Base-by-base conservation (phyloP, 2,113 vertebrate genomes). In the Neolamprologus modestus region DNA sequence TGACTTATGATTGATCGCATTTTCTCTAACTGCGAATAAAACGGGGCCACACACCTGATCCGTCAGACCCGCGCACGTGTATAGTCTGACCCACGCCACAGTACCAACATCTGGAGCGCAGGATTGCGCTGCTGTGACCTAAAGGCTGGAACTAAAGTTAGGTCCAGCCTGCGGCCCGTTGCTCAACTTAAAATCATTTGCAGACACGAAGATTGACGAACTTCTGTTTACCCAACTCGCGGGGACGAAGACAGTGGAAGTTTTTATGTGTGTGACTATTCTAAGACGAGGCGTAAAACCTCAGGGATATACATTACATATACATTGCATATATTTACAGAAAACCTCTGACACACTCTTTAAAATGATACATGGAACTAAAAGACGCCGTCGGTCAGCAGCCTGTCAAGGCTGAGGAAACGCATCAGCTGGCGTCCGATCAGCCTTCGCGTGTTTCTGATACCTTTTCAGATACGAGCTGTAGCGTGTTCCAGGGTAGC, bases 111-210 rank as follows among this genome's bases (percentile, higher is more conserved):
- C 94, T 92, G 94, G 92, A 87, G 35, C 47, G 78, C 1, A 61
- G 2, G 14, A 78, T 50, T 54, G 78, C 80, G 26, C 54, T 73
- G 87, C 86, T 86, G 93, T 92, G 93, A 95, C 88, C 3, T 11
- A 61, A 61, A 61, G 16, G 0, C 57, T 33, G 57, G 57, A 33
- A 3, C 57, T 94, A 95, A 94, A 95, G 88, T 94, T 94, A 94
- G 93, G 94, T 92, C 88, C 57, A 33, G 57, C 47, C 50, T 81
- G 31, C 31, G 91, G 92, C 95, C 91, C 93, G 93, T 86, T 84
- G 17, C 16, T 61, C 57, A 94, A 95, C 94, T 95, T 94, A 92
- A 91, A 95, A 95, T 91, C 88, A 88, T 89, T 66, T 84, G 35
- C 81, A 87, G 84, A 92, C 90, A 79, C 5, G n/a, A 54, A 84